Percentiles rank a stretch among this genome's conserved stretches.
Conservation (phyloP, 2,797 vertebrate species). For the Macrochelys suwanniensis region DNA sequence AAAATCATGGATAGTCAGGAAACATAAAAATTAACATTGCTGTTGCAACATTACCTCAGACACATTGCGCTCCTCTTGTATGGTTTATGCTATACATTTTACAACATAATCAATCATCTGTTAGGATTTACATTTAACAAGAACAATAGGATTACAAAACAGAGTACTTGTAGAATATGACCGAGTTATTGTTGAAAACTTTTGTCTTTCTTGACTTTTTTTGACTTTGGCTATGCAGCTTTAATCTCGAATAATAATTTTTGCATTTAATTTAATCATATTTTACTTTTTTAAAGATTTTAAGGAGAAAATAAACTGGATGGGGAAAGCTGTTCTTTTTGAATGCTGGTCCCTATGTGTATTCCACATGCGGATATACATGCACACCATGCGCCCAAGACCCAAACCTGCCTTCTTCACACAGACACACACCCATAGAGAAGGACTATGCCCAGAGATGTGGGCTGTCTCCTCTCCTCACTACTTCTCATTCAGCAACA, state of each 20-base stretch:
- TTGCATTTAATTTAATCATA: not conserved
- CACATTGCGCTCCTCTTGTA: slow-evolving; percentile 33
- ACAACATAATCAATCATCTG: slow-evolving; percentile 65
- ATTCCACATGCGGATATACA: no score
- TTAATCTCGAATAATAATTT: not conserved
- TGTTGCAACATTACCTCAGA: not conserved
- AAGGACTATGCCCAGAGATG: no score
- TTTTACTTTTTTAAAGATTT: not conserved
- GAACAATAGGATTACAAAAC: not conserved
- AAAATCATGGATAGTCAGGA: slow-evolving; percentile 40
- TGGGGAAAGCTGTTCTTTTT: not conserved
- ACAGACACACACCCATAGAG: no score
- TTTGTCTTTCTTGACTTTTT: slow-evolving; percentile 58
- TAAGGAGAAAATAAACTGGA: not conserved
- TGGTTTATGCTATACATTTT: slow-evolving; percentile 51
- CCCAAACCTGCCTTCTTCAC: no score
- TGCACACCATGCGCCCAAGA: no score
- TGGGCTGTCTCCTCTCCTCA: no score
- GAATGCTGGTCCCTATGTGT: no score
- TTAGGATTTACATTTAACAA: slow-evolving; percentile 52
- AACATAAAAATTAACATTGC: slow-evolving; percentile 54
- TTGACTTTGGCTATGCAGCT: slow-evolving; percentile 41
- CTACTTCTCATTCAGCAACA: no score
- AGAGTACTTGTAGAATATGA: slow-evolving; percentile 23
- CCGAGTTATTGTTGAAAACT: not conserved